A percentile compares a stretch with the other conserved stretches of the same genome.
phyloP scores from a whole-genome alignment of 2,888 invertebrate genomes.

The Xanthorhoe spadicearia region DNA sequence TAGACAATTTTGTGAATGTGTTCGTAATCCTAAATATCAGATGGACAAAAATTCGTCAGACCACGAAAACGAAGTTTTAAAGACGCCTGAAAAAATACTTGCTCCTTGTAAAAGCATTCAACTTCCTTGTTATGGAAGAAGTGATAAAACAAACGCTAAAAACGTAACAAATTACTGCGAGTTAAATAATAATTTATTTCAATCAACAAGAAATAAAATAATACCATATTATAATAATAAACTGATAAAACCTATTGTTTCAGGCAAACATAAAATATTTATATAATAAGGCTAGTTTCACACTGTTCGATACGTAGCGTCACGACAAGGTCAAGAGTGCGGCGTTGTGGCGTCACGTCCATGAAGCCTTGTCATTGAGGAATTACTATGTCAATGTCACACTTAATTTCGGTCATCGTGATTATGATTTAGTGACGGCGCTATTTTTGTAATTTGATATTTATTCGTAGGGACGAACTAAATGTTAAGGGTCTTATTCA shows the following conservation, averaged over 20 bases:
- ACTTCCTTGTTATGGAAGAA: too few relatives aligned
- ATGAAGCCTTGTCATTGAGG: background rate
- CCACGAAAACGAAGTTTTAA: too few relatives aligned
- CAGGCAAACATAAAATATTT: slow-evolving; percentile 15
- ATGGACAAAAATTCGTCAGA: too few relatives aligned
- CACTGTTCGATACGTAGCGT: slow-evolving; percentile 7
- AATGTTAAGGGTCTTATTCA: too few relatives aligned
- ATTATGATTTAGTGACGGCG: background rate
- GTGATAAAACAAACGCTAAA: too few relatives aligned
- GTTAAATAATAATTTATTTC: too few relatives aligned
- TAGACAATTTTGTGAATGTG: too few relatives aligned
- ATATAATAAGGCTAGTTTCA: slow-evolving; percentile 23
- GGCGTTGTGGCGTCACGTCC: slow-evolving; percentile 29
- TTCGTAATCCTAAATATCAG: too few relatives aligned
- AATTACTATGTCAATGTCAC: slow-evolving; percentile 13
- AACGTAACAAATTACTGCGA: too few relatives aligned
- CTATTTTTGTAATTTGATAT: background rate
- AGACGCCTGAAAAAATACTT: too few relatives aligned
- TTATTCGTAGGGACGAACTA: background rate
- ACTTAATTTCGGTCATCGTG: background rate
- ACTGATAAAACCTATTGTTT: background rate
- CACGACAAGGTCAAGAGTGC: slow-evolving; percentile 30
- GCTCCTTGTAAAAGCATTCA: too few relatives aligned
- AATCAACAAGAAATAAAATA: too few relatives aligned
- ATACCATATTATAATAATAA: background rate